Conservation (phyloP, 2,888 invertebrate genomes). For the Anticlea derivata region DNA sequence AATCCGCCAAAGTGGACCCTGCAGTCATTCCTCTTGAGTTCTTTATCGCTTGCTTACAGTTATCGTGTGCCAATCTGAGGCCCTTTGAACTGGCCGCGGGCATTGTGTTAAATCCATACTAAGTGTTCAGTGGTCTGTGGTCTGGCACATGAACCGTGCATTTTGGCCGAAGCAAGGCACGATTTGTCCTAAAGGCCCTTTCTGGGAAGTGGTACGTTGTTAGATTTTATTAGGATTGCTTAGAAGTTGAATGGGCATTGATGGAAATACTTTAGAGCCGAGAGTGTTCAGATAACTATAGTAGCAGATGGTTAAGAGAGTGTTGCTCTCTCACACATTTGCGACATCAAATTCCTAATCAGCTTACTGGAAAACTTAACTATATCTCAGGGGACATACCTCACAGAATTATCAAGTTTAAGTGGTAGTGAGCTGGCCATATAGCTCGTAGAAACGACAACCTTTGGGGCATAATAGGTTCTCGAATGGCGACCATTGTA, state of each 20-base stretch:
- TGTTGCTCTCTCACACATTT: too few species aligned
- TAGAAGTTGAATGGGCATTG: slow-evolving; percentile 23
- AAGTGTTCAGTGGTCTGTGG: slow-evolving; percentile 37
- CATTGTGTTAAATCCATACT: slow-evolving; percentile 39
- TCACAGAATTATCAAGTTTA: too few species aligned
- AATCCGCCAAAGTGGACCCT: slow-evolving; percentile 8
- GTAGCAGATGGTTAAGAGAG: too few species aligned
- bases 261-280: slow-evolving; percentile 4
- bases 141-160: slow-evolving; percentile 58
- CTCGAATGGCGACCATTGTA: too few species aligned
- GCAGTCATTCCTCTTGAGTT: slow-evolving; percentile 4
- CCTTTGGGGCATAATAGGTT: too few species aligned
- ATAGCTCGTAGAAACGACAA: too few species aligned
- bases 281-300: too few species aligned
- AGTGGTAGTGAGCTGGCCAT: too few species aligned
- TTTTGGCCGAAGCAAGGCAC: slow-evolving; percentile 60
- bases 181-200: slow-evolving; percentile 56
- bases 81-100: slow-evolving; percentile 74
- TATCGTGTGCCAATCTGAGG: slow-evolving; percentile 50
- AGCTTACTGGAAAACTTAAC: too few species aligned
- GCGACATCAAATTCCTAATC: too few species aligned
- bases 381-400: too few species aligned
- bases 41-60: slow-evolving; percentile 25
- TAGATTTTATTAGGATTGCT: slow-evolving; percentile 27
- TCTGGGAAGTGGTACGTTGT: slow-evolving; percentile 43